A percentile compares a stretch with the other conserved stretches of the same genome.
These are phyloP conservation scores for Drosophila saltans DNA, from an alignment of 1,140 invertebrate genomes.

Conservation along the genomic window DNA sequence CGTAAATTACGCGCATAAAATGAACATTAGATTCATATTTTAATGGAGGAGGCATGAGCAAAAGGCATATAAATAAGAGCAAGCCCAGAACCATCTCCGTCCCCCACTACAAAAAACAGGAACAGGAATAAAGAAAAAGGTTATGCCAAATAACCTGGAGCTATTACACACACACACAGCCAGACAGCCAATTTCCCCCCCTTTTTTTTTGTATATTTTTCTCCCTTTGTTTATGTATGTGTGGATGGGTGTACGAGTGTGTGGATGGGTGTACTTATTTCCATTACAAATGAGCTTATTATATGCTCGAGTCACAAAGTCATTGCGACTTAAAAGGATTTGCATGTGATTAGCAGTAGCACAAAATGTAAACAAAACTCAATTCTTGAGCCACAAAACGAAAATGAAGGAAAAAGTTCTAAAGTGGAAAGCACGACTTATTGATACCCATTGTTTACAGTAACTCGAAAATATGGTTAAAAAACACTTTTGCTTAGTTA, in stretches of 20 bases:
- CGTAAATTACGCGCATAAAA: conserved; percentile 81
- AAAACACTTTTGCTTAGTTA: neutral
- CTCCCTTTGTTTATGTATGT: neutral
- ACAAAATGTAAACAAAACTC: conserved; percentile 78
- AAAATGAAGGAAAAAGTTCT: conserved; percentile 39
- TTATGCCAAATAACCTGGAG: conserved; percentile 74
- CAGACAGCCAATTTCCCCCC: neutral
- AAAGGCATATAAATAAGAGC: conserved; percentile 60
- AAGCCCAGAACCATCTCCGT: conserved; percentile 18
- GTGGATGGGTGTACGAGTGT: neutral
- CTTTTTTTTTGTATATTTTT: neutral
- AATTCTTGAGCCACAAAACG: conserved; percentile 68
- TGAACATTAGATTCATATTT: conserved; percentile 82
- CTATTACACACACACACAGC: conserved; percentile 42
- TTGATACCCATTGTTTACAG: conserved; percentile 14
- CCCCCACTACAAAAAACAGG: conserved; percentile 15
- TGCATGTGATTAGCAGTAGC: conserved; percentile 80
- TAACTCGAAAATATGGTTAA: neutral
- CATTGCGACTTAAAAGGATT: conserved; percentile 80
- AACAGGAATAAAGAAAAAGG: conserved; percentile 45
- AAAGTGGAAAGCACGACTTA: neutral
- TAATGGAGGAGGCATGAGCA: conserved; percentile 43
- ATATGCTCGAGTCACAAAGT: conserved; percentile 77
- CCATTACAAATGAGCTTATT: conserved; percentile 81
- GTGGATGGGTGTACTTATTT: conserved; percentile 51